Evolutionary conservation across 2,113 vertebrate genomes (phyloP).

Genomic region (Xenopus borealis): DNA sequence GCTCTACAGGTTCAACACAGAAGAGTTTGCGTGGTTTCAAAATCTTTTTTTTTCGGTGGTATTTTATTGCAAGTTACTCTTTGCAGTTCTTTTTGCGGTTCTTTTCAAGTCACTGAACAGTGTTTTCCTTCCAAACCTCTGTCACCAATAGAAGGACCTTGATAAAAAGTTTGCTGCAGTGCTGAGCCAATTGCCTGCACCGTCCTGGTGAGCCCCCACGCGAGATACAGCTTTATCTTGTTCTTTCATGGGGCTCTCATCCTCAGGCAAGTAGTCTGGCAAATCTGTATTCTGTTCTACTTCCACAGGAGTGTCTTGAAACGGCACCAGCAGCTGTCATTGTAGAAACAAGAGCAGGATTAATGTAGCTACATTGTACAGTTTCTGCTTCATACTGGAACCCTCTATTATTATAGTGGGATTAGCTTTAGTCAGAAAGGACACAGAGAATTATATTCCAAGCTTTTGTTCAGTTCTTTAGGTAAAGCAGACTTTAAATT

Average conservation of each 20-base stretch:
- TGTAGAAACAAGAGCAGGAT: constrained; percentile 37
- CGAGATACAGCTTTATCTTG: constrained; percentile 93
- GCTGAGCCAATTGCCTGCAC: constrained; percentile 87
- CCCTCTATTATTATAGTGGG: no score
- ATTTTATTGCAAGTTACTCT: constrained; percentile 85
- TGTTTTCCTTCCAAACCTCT: constrained; percentile 59
- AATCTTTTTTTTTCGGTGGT: constrained; percentile 49
- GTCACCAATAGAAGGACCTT: constrained; percentile 98
- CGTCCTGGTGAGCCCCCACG: constrained; percentile 87
- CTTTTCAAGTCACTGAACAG: constrained; percentile 64
- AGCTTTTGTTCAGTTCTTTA: no score
- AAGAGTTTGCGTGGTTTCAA: constrained; percentile 71
- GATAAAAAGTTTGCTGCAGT: constrained; percentile 96
- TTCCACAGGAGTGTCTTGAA: constrained; percentile 80
- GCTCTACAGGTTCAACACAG: constrained; percentile 68
- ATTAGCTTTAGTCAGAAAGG: no score
- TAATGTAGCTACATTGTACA: no score
- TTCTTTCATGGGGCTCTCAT: constrained; percentile 90
- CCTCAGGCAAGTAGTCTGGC: constrained; percentile 95
- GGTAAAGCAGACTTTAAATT: no score
- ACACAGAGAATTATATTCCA: no score
- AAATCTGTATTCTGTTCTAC: constrained; percentile 92
- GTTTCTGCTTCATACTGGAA: no score
- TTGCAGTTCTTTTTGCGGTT: constrained; percentile 76
- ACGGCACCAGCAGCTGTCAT: constrained; percentile 81